These are phyloP conservation scores for Leptodactylus fallax DNA, from an alignment of 2,797 vertebrate species.

Conservation along the genomic window DNA sequence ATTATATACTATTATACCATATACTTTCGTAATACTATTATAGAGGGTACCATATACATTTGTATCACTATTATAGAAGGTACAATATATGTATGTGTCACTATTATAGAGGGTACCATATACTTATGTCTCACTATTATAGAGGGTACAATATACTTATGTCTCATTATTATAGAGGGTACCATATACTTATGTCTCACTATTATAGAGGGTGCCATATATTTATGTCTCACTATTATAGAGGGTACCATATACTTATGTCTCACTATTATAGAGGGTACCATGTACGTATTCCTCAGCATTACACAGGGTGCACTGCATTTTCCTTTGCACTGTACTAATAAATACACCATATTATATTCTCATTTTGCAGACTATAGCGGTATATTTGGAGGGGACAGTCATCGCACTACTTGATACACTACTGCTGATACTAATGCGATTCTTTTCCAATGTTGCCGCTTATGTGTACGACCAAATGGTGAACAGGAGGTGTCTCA, in stretches of 20 bases:
- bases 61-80: neutral
- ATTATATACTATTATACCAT: neutral
- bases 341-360: neutral
- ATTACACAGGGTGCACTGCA: neutral
- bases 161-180: neutral
- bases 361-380: neutral
- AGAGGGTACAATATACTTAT: neutral
- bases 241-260: neutral
- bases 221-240: neutral
- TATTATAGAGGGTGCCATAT: neutral
- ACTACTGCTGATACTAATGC: neutral
- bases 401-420: neutral
- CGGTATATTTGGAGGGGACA: neutral
- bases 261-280: neutral
- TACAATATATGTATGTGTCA: neutral
- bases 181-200: neutral
- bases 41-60: neutral
- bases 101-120: neutral
- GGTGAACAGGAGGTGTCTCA: conserved; percentile 41
- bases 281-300: neutral
- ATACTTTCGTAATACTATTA: no score
- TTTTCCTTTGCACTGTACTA: neutral
- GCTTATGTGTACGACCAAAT: neutral
- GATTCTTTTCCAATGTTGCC: conserved; percentile 2
- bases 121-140: neutral